phyloP scores from a whole-genome alignment of 2,888 invertebrate genomes.

The Maniola hyperantus region DNA sequence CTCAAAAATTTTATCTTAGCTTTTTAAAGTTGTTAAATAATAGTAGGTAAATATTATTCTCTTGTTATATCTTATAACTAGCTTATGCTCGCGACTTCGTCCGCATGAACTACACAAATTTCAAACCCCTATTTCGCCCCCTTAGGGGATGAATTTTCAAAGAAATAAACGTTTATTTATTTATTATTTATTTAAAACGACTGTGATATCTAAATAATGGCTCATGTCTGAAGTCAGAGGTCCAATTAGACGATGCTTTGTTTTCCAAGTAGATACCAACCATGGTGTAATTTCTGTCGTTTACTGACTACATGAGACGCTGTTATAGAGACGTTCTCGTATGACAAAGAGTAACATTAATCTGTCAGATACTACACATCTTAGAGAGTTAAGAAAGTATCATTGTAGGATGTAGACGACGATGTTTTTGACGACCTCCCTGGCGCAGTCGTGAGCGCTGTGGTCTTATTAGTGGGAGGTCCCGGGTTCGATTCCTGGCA shows the following conservation, averaged over 20 bases:
- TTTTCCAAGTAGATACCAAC: constrained; percentile 29
- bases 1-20: constrained; percentile 21
- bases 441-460: too few relatives aligned
- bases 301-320: constrained; percentile 42
- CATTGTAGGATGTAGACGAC: too few relatives aligned
- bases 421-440: too few relatives aligned
- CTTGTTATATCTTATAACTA: too few relatives aligned
- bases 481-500: too few relatives aligned
- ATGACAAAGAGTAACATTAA: constrained; percentile 28
- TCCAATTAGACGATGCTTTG: constrained; percentile 38
- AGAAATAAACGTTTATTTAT: too few relatives aligned
- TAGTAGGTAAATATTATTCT: constrained; percentile 4
- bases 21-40: constrained; percentile 1
- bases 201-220: constrained; percentile 17
- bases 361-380: background rate
- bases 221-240: constrained; percentile 11
- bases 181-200: too few relatives aligned
- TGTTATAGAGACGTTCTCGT: constrained; percentile 29
- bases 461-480: too few relatives aligned
- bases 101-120: too few relatives aligned
- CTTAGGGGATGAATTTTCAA: too few relatives aligned
- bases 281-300: constrained; percentile 46
- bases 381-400: background rate
- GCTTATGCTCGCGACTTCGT: too few relatives aligned
- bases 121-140: too few relatives aligned